Evolutionary conservation across 1,140 invertebrate species (phyloP), one percentile per base, ranked within the genome.

Genomic region (Anastrepha ludens): DNA sequence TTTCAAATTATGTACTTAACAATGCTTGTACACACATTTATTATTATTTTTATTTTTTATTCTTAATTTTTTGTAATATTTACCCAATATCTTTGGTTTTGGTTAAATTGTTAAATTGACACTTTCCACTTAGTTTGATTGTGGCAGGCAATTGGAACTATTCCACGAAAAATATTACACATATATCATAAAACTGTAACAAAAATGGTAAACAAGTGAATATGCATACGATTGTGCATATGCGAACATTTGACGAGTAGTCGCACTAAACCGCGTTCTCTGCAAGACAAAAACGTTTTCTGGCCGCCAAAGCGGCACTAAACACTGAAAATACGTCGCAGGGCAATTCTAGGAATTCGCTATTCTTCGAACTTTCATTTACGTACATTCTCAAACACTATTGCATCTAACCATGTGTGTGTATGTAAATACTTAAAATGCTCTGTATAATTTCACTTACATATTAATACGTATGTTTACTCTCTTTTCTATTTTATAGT

Each of bases 321-420:
- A 81, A 81, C 4, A n/a, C 74, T 81, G 47, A 81, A 81, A 81
- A 55, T 81, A 81, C 50, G 47, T 55, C 74, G 47, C 74, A 81
- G 20, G 50, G 74, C 74, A 55, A 81, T 81, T 81, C 74, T 81
- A 47, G 47, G 74, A 81, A 81, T 81, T 58, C n/a, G n/a, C 74
- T 81, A 50, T 81, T 81, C 74, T 81, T 81, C 74, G 74, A 81
- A 81, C 74, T 81, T 81, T 41, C 41, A 81, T 81, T 81, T 29
- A 50, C 29, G 29, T 29, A 29, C 44, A 81, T 55, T 50, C 8
- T 50, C 74, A 55, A 81, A 81, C 41, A 74, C 15, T 44, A n/a
- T 50, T 41, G 74, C 47, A 55, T 81, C 2, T 81, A 81, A 81
- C 47, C n/a, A 0, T 62, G n/a, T 81, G 41, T 70, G 15, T 44